A percentile compares a stretch with the other conserved stretches of the same genome.
Conservation (phyloP, 2,797 vertebrate species). For the Rhinophrynus dorsalis region DNA sequence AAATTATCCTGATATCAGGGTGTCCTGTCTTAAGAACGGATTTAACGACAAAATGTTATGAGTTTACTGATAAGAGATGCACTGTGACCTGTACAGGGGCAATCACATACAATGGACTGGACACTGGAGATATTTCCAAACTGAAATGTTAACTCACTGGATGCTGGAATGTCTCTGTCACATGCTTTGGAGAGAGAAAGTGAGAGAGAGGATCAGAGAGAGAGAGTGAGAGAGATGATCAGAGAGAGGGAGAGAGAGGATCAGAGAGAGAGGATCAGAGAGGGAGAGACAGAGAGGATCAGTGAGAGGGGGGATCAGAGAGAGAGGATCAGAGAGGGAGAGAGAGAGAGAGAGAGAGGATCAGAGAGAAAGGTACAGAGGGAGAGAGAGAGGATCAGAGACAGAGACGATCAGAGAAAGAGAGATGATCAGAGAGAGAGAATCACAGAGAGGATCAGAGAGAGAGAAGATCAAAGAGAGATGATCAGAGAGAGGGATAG, state of each 20-base stretch:
- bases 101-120: no score
- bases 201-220: background rate
- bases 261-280: background rate
- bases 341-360: background rate
- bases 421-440: background rate
- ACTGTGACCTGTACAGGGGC: no score
- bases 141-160: no score
- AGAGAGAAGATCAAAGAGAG: background rate
- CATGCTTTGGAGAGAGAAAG: background rate
- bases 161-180: no score
- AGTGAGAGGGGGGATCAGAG: background rate
- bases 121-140: no score
- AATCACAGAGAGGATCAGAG: background rate
- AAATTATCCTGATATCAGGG: conserved; percentile 1
- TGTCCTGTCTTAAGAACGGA: background rate
- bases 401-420: background rate
- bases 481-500: background rate
- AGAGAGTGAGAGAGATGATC: background rate
- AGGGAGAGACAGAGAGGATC: background rate
- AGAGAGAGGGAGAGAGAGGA: background rate
- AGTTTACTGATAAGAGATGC: no score
- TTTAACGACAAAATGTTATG: no score
- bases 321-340: background rate
- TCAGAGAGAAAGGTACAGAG: background rate
- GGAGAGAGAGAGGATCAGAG: background rate